phyloP scores from a whole-genome alignment of 2,113 vertebrate species.

The Ochotona princeps region DNA sequence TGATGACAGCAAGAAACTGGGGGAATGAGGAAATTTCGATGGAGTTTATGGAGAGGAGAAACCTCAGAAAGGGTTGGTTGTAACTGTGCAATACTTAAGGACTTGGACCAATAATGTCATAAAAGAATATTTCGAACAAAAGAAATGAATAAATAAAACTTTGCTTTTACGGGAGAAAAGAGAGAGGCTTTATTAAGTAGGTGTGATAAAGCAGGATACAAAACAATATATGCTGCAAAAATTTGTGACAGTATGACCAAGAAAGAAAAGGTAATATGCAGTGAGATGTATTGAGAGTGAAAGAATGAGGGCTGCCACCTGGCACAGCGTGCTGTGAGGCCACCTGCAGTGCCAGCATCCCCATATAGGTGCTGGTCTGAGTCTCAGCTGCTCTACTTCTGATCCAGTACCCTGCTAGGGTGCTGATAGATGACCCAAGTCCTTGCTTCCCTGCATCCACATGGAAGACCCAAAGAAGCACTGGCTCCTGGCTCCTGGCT shows the following conservation, averaged over 20 bases:
- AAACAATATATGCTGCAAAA: constrained; percentile 33
- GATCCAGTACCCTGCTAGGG: no score
- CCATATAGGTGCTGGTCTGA: no score
- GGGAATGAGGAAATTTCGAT: not conserved
- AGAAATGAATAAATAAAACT: not conserved
- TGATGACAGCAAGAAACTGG: not conserved
- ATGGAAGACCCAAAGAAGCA: no score
- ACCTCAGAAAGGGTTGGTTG: not conserved
- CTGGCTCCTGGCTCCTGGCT: no score
- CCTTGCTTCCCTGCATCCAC: no score
- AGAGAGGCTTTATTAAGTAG: not conserved
- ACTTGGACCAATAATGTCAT: not conserved
- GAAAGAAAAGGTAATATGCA: not conserved
- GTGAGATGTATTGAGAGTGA: not conserved
- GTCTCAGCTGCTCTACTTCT: no score
- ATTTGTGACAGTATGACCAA: not conserved
- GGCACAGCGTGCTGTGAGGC: no score
- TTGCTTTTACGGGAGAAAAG: no score
- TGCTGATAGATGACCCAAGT: no score
- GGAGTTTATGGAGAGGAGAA: not conserved
- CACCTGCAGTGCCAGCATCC: no score
- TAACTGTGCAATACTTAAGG: not conserved
- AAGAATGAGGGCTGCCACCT: not conserved
- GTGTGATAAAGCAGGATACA: constrained; percentile 24
- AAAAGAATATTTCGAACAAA: not conserved